These are phyloP conservation scores for Cantharis rustica DNA, from an alignment of 2,888 invertebrate species.

Conservation along the genomic window DNA sequence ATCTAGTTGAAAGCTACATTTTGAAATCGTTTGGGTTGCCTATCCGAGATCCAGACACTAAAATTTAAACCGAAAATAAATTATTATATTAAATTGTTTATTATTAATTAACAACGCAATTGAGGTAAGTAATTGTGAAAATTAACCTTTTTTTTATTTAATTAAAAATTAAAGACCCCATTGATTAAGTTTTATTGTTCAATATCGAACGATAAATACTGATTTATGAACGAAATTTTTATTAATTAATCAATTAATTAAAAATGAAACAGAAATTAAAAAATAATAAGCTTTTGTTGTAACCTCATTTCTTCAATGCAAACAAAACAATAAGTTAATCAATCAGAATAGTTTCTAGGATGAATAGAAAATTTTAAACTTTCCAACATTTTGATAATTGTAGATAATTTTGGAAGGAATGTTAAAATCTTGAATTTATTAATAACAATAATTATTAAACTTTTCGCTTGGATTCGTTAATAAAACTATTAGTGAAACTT, in stretches of 20 bases:
- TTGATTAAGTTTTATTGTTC: background rate
- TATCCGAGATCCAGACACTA: background rate
- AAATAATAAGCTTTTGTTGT: background rate
- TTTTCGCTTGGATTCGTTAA: constrained; percentile 1
- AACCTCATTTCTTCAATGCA: background rate
- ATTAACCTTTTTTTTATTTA: background rate
- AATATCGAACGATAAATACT: background rate
- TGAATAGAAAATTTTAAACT: background rate
- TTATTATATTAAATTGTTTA: background rate
- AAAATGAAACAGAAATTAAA: background rate
- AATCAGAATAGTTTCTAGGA: background rate
- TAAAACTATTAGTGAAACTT: constrained; percentile 4
- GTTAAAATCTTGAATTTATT: background rate
- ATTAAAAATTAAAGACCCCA: background rate
- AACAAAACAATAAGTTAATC: background rate
- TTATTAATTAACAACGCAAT: background rate
- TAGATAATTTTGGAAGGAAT: background rate
- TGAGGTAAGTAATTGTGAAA: background rate
- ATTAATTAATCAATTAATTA: background rate
- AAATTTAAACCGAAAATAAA: background rate
- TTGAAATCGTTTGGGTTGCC: background rate
- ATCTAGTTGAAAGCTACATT: background rate
- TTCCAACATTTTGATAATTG: background rate
- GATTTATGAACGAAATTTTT: too few species aligned
- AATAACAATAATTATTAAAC: background rate